Evolutionary conservation across 2,888 invertebrate species (phyloP).

Genomic region (Sminthurinus aureus): DNA sequence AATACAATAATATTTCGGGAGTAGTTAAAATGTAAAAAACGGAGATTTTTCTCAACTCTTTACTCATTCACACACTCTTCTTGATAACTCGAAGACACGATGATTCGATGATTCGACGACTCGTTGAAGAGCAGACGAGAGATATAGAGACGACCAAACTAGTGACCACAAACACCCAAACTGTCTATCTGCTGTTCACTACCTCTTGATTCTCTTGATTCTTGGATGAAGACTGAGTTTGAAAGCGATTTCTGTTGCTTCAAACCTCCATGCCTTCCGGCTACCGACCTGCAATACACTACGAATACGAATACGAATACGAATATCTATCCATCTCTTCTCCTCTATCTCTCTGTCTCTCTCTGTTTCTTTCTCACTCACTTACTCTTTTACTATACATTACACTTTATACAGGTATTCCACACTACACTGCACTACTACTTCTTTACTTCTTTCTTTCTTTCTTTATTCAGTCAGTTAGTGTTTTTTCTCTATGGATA

Average conservation of each 20-base stretch:
- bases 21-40: neutral
- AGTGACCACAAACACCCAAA: constrained; percentile 40
- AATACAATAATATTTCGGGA: neutral
- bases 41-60: constrained; percentile 10
- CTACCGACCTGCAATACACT: neutral
- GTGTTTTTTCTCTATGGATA: neutral
- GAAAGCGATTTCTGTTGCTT: constrained; percentile 24
- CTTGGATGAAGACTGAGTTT: constrained; percentile 32
- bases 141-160: constrained; percentile 31
- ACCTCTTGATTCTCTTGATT: constrained; percentile 14
- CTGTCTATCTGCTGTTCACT: constrained; percentile 24
- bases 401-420: neutral
- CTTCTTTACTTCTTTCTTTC: neutral
- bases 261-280: constrained; percentile 18
- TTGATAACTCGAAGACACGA: neutral
- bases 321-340: too few relatives aligned
- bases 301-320: too few relatives aligned
- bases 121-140: constrained; percentile 3
- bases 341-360: constrained; percentile 1
- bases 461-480: neutral
- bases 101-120: neutral
- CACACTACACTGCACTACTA: neutral
- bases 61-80: neutral
- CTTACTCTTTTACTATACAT: neutral
- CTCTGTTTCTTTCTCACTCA: neutral